These are phyloP conservation scores for Drosophila repletoides DNA, from an alignment of 1,140 invertebrate genomes.

Conservation along the genomic window DNA sequence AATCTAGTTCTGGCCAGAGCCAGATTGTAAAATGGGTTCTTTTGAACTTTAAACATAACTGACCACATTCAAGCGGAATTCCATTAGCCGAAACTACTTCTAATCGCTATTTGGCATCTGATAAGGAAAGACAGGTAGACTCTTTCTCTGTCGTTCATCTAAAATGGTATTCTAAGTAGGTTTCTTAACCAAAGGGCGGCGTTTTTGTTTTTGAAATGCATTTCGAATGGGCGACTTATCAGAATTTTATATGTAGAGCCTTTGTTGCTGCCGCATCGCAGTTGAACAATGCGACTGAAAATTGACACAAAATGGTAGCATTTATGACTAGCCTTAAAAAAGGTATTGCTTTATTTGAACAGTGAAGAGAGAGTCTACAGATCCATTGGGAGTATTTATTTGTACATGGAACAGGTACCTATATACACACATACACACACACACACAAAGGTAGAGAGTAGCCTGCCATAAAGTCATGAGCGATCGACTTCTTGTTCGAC, in stretches of 20 bases:
- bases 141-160: too few species aligned
- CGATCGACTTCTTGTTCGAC: slow-evolving; percentile 34
- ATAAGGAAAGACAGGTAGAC: not conserved
- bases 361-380: not conserved
- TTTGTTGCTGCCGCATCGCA: slow-evolving; percentile 4
- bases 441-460: not conserved
- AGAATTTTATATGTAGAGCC: slow-evolving; percentile 1
- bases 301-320: slow-evolving; percentile 29
- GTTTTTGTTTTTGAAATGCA: slow-evolving; percentile 10
- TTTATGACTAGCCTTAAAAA: slow-evolving; percentile 15
- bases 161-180: slow-evolving; percentile 12
- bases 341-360: not conserved
- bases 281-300: slow-evolving; percentile 14
- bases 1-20: too few species aligned
- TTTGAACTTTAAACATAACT: not conserved
- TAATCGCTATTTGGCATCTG: not conserved
- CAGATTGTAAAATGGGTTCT: too few species aligned
- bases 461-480: slow-evolving; percentile 11
- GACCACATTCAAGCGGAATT: slow-evolving; percentile 6
- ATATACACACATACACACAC: too few species aligned
- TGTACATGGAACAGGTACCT: too few species aligned
- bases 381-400: too few species aligned
- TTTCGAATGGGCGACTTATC: slow-evolving; percentile 23
- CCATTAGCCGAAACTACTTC: slow-evolving; percentile 5
- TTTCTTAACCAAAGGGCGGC: not conserved